phyloP scores from a whole-genome alignment of 2,888 invertebrate species.

The Lottia gigantea region DNA sequence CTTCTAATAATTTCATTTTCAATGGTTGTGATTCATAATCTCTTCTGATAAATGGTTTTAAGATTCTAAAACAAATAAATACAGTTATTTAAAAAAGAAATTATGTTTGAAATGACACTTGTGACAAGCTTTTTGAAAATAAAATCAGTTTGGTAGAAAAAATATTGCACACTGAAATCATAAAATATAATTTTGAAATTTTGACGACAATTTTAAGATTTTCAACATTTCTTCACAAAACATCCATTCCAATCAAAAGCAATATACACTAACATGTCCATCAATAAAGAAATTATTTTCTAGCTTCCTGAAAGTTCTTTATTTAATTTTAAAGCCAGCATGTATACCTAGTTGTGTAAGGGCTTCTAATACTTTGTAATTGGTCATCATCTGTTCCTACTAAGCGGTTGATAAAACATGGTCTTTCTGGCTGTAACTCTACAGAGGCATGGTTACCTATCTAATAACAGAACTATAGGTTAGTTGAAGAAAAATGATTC shows the following conservation, averaged over 20 bases:
- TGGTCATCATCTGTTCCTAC: constrained; percentile 66
- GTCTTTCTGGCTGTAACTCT: constrained; percentile 33
- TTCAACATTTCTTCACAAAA: too few relatives aligned
- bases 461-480: too few relatives aligned
- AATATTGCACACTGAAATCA: too few relatives aligned
- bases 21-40: constrained; percentile 76
- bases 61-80: constrained; percentile 69
- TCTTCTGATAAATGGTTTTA: constrained; percentile 87
- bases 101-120: too few relatives aligned
- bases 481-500: neutral
- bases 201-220: too few relatives aligned
- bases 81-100: neutral
- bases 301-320: too few relatives aligned
- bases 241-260: too few relatives aligned
- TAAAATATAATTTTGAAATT: too few relatives aligned
- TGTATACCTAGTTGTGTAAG: constrained; percentile 69
- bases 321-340: too few relatives aligned
- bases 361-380: constrained; percentile 66
- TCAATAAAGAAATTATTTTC: too few relatives aligned
- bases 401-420: constrained; percentile 63
- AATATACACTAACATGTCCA: neutral
- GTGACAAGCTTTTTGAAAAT: too few relatives aligned
- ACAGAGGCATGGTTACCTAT: neutral
- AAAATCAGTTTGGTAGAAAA: too few relatives aligned
- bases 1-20: constrained; percentile 80